A percentile compares a stretch with the other conserved stretches of the same genome.
Evolutionary conservation across 1,140 invertebrate species (phyloP).

Genomic region (Zaprionus kolodkinae): DNA sequence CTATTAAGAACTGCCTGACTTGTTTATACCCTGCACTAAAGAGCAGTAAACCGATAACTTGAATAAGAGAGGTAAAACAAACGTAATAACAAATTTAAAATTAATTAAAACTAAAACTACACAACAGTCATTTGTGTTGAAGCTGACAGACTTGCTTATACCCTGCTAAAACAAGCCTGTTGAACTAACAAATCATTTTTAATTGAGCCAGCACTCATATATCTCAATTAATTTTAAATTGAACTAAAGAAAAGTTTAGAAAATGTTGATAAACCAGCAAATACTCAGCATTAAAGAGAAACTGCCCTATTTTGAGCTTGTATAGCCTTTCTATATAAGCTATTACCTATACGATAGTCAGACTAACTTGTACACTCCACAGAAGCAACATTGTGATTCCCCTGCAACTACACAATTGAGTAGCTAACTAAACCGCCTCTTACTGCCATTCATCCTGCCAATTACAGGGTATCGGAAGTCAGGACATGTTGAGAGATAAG

Average conservation of each 20-base stretch:
- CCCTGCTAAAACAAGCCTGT: not conserved
- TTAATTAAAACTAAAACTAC: not conserved
- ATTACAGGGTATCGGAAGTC: conserved; percentile 15
- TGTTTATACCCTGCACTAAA: not conserved
- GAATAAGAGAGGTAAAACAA: not conserved
- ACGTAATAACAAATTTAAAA: not conserved
- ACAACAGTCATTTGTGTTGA: not conserved
- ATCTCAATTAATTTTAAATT: not conserved
- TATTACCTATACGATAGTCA: too few relatives aligned
- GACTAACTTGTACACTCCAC: too few relatives aligned
- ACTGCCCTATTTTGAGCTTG: too few relatives aligned
- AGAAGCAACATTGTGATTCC: too few relatives aligned
- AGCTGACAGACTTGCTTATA: not conserved
- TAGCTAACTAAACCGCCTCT: not conserved
- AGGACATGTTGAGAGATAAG: not conserved
- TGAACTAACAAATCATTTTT: not conserved
- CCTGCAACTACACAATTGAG: too few relatives aligned
- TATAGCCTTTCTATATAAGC: too few relatives aligned
- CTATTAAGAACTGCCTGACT: not conserved
- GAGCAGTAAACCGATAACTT: not conserved
- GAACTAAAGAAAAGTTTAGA: not conserved
- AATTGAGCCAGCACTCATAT: not conserved
- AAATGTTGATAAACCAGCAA: not conserved
- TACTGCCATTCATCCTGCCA: not conserved
- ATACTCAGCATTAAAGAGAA: not conserved